These are phyloP conservation scores for Clupea harengus DNA, from an alignment of 2,113 vertebrate species.

Conservation along the genomic window DNA sequence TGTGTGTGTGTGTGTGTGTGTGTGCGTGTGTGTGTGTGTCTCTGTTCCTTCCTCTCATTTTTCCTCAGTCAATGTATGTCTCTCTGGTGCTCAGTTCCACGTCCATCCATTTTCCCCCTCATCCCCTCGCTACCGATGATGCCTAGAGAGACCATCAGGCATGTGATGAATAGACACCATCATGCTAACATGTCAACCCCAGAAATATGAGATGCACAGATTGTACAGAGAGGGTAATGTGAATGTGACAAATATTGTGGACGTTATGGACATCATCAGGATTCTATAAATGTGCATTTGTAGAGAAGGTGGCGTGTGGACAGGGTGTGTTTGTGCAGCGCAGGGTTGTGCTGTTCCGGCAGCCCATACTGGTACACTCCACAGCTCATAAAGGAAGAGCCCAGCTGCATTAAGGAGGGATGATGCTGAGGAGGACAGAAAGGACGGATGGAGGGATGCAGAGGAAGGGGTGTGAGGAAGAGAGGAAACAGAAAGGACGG, in stretches of 20 bases:
- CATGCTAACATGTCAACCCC: background rate
- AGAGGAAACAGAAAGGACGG: no score
- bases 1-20: background rate
- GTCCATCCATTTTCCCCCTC: background rate
- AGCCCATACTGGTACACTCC: background rate
- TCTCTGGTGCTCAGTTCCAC: background rate
- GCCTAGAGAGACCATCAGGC: background rate
- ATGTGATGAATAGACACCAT: background rate
- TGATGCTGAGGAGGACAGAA: constrained; percentile 13
- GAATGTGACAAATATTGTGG: background rate
- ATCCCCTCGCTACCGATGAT: background rate
- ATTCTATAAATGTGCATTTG: background rate
- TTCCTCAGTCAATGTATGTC: background rate
- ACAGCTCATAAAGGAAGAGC: background rate
- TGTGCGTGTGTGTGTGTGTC: background rate
- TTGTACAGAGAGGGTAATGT: background rate
- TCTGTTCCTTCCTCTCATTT: background rate
- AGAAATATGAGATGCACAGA: background rate
- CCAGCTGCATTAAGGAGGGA: background rate
- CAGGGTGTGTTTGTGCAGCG: background rate
- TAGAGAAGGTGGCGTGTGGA: background rate
- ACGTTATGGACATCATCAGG: background rate
- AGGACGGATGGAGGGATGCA: constrained; percentile 35
- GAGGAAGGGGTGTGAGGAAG: constrained; percentile 28
- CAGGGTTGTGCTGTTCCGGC: background rate